Evolutionary conservation across 2,113 vertebrate genomes (phyloP).

Genomic region (Cromileptes altivelis): DNA sequence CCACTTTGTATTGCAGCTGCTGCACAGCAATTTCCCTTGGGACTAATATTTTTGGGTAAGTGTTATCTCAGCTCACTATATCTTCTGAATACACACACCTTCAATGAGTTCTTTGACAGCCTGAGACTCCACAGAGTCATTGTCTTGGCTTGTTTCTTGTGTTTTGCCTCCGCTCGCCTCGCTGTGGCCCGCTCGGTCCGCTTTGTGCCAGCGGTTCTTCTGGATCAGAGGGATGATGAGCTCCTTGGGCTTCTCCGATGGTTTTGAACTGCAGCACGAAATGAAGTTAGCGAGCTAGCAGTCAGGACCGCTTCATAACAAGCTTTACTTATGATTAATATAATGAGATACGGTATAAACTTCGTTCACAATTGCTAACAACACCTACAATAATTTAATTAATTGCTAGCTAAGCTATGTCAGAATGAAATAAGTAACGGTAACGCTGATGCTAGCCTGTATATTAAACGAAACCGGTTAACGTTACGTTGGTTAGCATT

Average conservation of each 20-base stretch:
- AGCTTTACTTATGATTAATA: background rate
- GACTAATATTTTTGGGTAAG: too few relatives aligned
- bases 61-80: too few relatives aligned
- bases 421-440: background rate
- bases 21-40: too few relatives aligned
- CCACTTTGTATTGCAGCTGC: too few relatives aligned
- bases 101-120: conserved; percentile 93
- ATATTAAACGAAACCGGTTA: background rate
- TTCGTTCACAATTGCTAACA: background rate
- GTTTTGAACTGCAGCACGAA: conserved; percentile 79
- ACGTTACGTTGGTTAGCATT: conserved; percentile 53
- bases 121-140: conserved; percentile 86
- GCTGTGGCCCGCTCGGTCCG: conserved; percentile 40
- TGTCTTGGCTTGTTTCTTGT: conserved; percentile 7
- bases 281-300: background rate
- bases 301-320: background rate
- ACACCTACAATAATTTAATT: too few relatives aligned
- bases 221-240: conserved; percentile 91
- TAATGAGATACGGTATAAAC: background rate
- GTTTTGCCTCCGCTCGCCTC: conserved; percentile 34
- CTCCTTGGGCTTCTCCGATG: conserved; percentile 85
- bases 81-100: conserved; percentile 73
- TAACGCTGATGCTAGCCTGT: background rate
- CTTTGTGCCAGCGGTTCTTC: conserved; percentile 86
- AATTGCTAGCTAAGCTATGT: background rate